Evolutionary conservation across 92 coral and sea anemone genomes (phyloP).

Genomic region (Virgularia gustaviana): DNA sequence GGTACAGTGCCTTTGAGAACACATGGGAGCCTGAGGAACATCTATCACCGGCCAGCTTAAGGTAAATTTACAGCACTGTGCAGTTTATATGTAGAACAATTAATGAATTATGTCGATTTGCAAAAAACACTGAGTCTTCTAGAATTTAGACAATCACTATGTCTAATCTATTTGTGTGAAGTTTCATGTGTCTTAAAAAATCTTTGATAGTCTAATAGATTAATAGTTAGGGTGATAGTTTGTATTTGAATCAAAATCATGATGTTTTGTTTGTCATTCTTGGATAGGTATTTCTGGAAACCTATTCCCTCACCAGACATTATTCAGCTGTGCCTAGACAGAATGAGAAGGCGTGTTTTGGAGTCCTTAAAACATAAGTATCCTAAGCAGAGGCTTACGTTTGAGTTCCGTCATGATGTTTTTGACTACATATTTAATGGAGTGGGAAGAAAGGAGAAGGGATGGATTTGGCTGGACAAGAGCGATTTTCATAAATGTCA

Average conservation of each 20-base stretch:
- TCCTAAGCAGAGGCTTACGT: slow-evolving; percentile 29
- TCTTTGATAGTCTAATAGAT: neutral
- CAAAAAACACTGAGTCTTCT: too few relatives aligned
- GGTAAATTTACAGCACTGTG: neutral
- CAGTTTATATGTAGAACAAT: neutral
- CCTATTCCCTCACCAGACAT: neutral
- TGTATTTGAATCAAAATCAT: too few relatives aligned
- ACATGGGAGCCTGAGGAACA: too few relatives aligned
- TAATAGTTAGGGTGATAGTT: neutral
- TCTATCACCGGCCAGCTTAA: neutral
- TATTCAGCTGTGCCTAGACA: slow-evolving; percentile 41
- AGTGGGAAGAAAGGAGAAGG: slow-evolving; percentile 12
- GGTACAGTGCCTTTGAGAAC: slow-evolving; percentile 1
- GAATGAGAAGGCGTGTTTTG: slow-evolving; percentile 27
- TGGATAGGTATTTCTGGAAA: neutral
- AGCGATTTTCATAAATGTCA: slow-evolving; percentile 45
- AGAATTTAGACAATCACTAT: too few relatives aligned
- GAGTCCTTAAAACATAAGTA: slow-evolving; percentile 46
- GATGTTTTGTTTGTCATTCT: too few relatives aligned
- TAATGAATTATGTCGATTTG: neutral
- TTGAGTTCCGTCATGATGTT: neutral
- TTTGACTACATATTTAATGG: neutral
- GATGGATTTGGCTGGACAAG: slow-evolving; percentile 43
- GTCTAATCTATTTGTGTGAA: neutral
- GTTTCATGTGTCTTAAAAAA: neutral